Base-by-base conservation (phyloP, 2,797 vertebrate species). In the Vespertilio murinus region DNA sequence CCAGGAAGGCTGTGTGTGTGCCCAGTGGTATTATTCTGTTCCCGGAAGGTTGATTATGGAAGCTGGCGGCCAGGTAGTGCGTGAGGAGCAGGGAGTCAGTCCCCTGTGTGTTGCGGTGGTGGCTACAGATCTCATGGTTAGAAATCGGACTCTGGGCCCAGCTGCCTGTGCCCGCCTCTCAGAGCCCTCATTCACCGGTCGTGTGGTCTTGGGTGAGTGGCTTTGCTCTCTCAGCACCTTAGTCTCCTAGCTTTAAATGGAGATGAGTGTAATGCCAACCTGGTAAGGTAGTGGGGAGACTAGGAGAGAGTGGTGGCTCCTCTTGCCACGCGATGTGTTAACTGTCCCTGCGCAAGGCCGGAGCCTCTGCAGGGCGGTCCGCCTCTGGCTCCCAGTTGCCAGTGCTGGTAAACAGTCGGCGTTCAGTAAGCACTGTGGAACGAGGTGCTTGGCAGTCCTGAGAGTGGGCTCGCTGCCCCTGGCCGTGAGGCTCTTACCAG, bases 401-500 rank as follows among this genome's bases (percentile, higher is more conserved):
- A 17, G 35, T 52, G 42, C 33, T 56, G 42, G 30, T 33, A 25
- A 42, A 0, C 4, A 8, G 61, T 12, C 3, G 14, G 71, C 0
- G 11, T 40, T 82, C 78, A 28, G 0, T 7, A 8, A 22, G 59
- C 20, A n/a, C 17, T 6, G 30, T 14, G 13, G 59, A 49, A 35
- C 2, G 79, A 7, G 28, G 20, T 1, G 22, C 49, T 17, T 5
- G 14, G 5, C 8, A 3, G 1, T 2, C 0, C 2, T 2, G 18
- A 6, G 61, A 4, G 5, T 12, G 3, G 16, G 33, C 23, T 14
- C 5, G 9, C 28, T 6, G 52, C 28, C 79, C 33, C 35, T 1
- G 23, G 22, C 38, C 1, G 0, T 1, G 1, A 16, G 11, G 22
- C 5, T 1, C 0, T 67, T 16, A 0, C 1, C 0, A 6, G 8